Evolutionary conservation across 1,140 invertebrate genomes (phyloP).

Genomic region (Drosophila hydei): DNA sequence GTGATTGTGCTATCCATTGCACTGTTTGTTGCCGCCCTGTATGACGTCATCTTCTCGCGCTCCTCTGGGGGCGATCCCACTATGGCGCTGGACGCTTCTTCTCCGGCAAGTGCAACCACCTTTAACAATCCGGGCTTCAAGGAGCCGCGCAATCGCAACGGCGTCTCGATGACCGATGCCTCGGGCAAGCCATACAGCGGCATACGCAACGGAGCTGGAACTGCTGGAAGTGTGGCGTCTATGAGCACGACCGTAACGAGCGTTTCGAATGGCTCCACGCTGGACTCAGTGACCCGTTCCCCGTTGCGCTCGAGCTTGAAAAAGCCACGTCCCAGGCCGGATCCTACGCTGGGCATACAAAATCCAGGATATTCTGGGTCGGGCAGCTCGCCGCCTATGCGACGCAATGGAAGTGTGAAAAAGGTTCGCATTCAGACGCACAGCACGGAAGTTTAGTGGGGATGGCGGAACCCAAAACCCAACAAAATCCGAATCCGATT

Average conservation of each 20-base stretch:
- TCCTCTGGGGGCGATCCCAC: constrained; percentile 91
- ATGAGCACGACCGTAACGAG: constrained; percentile 90
- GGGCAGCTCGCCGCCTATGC: constrained; percentile 89
- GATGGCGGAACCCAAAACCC: neutral
- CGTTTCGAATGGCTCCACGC: constrained; percentile 86
- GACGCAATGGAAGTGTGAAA: constrained; percentile 92
- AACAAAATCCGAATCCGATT: neutral
- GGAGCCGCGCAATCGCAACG: constrained; percentile 88
- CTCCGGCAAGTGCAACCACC: constrained; percentile 87
- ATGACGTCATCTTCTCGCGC: constrained; percentile 89
- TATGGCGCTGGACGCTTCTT: constrained; percentile 85
- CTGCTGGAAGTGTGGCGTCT: constrained; percentile 88
- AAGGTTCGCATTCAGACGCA: constrained; percentile 95
- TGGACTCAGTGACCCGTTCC: constrained; percentile 87
- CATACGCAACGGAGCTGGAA: constrained; percentile 87
- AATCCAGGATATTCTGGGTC: constrained; percentile 90
- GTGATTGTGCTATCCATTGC: constrained; percentile 90
- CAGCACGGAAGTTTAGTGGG: constrained; percentile 90
- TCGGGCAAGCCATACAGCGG: constrained; percentile 92
- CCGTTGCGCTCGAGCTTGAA: constrained; percentile 92
- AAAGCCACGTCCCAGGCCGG: constrained; percentile 88
- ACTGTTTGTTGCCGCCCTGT: constrained; percentile 90
- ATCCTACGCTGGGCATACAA: constrained; percentile 90
- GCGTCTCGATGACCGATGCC: constrained; percentile 92
- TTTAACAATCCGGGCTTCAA: constrained; percentile 93